phyloP scores from a whole-genome alignment of 2,797 vertebrate species.

The Chrysolophus pictus region DNA sequence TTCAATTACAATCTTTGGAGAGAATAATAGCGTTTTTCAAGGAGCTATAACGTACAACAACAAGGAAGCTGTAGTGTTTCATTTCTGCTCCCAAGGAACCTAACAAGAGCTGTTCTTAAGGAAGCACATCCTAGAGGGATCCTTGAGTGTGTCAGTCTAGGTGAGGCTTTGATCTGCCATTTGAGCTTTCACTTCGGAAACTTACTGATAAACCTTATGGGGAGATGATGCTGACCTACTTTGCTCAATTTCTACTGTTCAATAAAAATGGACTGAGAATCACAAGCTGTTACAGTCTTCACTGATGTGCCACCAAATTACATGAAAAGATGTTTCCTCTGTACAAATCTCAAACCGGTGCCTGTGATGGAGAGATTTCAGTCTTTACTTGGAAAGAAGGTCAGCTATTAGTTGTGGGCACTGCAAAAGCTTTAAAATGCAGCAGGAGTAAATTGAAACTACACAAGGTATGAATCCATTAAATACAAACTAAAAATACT shows the following conservation, averaged over 20 bases:
- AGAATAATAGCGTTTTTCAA: constrained; percentile 40
- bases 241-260: background rate
- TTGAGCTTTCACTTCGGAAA: constrained; percentile 16
- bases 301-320: background rate
- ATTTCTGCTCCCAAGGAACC: constrained; percentile 40
- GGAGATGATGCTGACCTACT: constrained; percentile 26
- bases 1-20: constrained; percentile 49
- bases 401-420: background rate
- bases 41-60: constrained; percentile 36
- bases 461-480: background rate
- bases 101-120: background rate
- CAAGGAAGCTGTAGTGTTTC: background rate
- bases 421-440: background rate
- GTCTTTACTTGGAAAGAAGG: too few relatives aligned
- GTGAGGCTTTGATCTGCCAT: constrained; percentile 28
- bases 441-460: background rate
- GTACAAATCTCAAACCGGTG: background rate
- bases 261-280: background rate
- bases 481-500: background rate
- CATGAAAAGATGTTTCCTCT: background rate
- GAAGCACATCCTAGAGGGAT: background rate
- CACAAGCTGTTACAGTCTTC: background rate
- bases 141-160: background rate
- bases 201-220: background rate
- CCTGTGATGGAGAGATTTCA: background rate